Evolutionary conservation across 2,797 vertebrate genomes (phyloP).

Genomic region (Poeciliopsis presidionis): DNA sequence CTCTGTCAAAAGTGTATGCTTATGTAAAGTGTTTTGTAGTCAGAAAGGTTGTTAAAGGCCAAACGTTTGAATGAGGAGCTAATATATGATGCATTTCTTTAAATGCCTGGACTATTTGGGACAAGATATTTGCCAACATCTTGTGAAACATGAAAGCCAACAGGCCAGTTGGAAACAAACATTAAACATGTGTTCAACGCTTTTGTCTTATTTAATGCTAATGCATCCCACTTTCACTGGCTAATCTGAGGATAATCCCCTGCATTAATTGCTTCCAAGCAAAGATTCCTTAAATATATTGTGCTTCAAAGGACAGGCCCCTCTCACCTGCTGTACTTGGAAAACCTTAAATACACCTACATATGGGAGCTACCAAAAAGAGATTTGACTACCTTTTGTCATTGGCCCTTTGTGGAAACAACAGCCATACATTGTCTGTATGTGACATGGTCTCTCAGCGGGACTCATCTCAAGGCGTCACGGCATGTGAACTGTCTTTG

Average conservation of each 20-base stretch:
- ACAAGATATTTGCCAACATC: background rate
- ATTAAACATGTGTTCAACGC: background rate
- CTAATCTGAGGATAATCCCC: background rate
- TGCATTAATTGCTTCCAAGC: background rate
- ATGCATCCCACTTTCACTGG: background rate
- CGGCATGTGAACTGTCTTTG: constrained; percentile 66
- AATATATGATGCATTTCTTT: background rate
- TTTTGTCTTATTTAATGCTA: background rate
- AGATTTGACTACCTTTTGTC: constrained; percentile 19
- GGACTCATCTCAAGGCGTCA: constrained; percentile 62
- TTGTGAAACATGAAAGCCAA: background rate
- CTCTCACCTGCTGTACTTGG: background rate
- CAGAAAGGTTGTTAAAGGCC: background rate
- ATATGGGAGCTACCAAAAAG: background rate
- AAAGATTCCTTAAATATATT: background rate
- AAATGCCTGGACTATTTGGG: background rate
- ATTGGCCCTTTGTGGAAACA: constrained; percentile 46
- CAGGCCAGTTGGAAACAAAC: background rate
- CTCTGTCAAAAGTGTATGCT: background rate
- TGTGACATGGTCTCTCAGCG: constrained; percentile 43
- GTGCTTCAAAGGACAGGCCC: background rate
- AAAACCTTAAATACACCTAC: constrained; percentile 2
- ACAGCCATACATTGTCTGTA: constrained; percentile 65
- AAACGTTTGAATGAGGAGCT: background rate
- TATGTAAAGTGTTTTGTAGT: background rate